phyloP scores from a whole-genome alignment of 1,140 invertebrate species.

The Mya arenaria region DNA sequence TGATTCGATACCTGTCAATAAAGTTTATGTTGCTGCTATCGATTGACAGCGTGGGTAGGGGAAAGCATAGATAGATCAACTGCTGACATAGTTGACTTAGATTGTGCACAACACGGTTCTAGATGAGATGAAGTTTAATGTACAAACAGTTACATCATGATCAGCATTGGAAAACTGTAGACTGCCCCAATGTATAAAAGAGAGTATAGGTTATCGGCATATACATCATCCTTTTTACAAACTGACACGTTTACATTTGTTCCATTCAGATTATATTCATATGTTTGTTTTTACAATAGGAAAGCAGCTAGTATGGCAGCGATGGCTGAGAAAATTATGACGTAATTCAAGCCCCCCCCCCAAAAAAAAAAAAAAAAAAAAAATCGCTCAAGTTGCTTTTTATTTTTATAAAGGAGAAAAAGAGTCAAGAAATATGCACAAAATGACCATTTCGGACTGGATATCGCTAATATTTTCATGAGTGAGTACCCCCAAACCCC shows the following conservation, averaged over 20 bases:
- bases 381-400: slow-evolving; percentile 49
- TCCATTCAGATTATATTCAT: background rate
- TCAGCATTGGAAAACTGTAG: background rate
- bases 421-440: too few relatives aligned
- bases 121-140: too few relatives aligned
- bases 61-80: too few relatives aligned
- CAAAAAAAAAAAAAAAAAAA: background rate
- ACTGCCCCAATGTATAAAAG: slow-evolving; percentile 8
- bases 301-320: slow-evolving; percentile 4
- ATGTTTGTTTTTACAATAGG: slow-evolving; percentile 36
- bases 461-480: slow-evolving; percentile 57
- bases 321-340: slow-evolving; percentile 1
- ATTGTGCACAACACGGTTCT: too few relatives aligned
- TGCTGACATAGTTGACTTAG: too few relatives aligned
- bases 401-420: too few relatives aligned
- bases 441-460: slow-evolving; percentile 60
- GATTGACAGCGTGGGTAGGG: too few relatives aligned
- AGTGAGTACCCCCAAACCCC: slow-evolving; percentile 58
- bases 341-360: too few relatives aligned
- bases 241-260: background rate
- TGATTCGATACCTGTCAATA: too few relatives aligned
- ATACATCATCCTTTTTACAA: slow-evolving; percentile 23
- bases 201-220: slow-evolving; percentile 18
- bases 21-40: too few relatives aligned
- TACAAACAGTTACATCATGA: too few relatives aligned